A percentile compares a stretch with the other conserved stretches of the same genome.
These are phyloP conservation scores for Apis cerana DNA, from an alignment of 1,140 invertebrate genomes.

Conservation along the genomic window DNA sequence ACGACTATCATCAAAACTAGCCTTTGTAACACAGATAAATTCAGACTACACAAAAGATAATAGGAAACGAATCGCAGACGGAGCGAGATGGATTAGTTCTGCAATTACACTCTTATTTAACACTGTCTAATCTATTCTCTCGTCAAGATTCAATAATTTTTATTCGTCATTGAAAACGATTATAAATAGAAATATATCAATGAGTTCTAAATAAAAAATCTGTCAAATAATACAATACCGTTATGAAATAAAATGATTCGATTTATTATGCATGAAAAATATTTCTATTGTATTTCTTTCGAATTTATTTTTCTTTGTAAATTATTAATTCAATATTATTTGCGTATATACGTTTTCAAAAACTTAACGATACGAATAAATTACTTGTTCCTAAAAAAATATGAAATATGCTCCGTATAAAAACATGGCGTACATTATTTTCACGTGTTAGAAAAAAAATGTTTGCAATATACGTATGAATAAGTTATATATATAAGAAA, in stretches of 20 bases:
- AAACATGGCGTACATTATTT: neutral
- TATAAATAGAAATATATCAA: neutral
- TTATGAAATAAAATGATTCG: too few relatives aligned
- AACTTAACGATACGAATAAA: too few relatives aligned
- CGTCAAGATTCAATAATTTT: neutral
- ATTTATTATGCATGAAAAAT: too few relatives aligned
- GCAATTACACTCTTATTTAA: neutral
- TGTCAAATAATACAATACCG: neutral
- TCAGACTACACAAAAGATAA: neutral
- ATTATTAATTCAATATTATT: neutral
- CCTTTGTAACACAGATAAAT: neutral
- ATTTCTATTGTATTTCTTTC: too few relatives aligned
- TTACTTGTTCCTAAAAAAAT: too few relatives aligned
- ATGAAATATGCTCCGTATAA: neutral
- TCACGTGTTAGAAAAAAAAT: neutral
- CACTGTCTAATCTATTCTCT: neutral
- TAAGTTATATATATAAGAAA: neutral
- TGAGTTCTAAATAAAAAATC: neutral
- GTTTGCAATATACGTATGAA: neutral
- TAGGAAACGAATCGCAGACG: slow-evolving; percentile 3
- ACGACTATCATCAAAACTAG: neutral
- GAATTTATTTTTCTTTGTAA: too few relatives aligned
- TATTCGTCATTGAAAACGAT: neutral
- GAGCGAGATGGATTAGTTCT: neutral
- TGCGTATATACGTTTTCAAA: too few relatives aligned